Conservation (phyloP, 2,888 invertebrate genomes). For the Strigamia maritima region DNA sequence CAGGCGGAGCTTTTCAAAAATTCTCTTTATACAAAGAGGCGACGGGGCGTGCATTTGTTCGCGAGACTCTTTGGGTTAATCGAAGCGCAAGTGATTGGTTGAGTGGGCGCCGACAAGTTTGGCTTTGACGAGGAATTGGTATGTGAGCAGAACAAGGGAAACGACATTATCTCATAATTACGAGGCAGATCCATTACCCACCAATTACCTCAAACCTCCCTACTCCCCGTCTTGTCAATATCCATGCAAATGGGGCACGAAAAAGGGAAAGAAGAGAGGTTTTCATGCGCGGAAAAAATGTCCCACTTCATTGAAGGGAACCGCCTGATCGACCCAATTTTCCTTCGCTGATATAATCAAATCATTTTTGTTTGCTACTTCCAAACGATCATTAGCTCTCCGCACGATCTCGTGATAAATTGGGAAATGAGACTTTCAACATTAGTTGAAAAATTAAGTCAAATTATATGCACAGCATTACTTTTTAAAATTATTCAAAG, state of each 20-base stretch:
- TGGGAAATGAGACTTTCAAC: neutral
- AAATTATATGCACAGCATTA: no score
- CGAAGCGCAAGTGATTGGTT: slow-evolving; percentile 23
- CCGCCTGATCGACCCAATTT: slow-evolving; percentile 23
- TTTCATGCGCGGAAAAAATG: slow-evolving; percentile 12
- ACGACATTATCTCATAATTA: slow-evolving; percentile 18
- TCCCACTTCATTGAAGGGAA: slow-evolving; percentile 20
- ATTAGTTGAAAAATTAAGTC: neutral
- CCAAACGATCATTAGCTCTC: neutral
- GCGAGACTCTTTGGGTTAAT: slow-evolving; percentile 16
- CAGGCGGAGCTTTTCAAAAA: slow-evolving; percentile 23
- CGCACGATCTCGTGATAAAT: neutral
- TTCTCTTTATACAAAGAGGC: slow-evolving; percentile 23
- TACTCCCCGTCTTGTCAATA: slow-evolving; percentile 9
- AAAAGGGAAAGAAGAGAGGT: neutral
- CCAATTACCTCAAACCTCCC: slow-evolving; percentile 15
- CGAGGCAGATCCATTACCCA: slow-evolving; percentile 23
- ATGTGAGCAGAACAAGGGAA: slow-evolving; percentile 6
- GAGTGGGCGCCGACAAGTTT: slow-evolving; percentile 19
- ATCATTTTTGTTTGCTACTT: slow-evolving; percentile 8
- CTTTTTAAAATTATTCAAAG: no score
- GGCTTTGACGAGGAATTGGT: slow-evolving; percentile 20
- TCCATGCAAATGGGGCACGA: slow-evolving; percentile 16
- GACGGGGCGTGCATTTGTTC: slow-evolving; percentile 16
- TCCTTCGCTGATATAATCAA: slow-evolving; percentile 12